phyloP scores from a whole-genome alignment of 2,797 vertebrate genomes.

The Sandelia bainsii region DNA sequence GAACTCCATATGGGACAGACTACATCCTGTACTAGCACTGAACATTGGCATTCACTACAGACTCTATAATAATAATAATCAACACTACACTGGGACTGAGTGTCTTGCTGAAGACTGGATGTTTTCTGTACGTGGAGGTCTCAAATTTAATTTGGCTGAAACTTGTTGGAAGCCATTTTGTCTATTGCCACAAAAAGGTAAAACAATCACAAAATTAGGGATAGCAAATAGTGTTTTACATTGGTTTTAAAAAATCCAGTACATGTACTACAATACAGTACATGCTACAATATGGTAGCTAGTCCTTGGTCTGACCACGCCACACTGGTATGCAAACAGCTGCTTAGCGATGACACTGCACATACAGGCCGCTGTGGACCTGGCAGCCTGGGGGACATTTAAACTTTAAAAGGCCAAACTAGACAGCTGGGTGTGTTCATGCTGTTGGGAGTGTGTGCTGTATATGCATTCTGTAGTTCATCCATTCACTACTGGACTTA shows the following conservation, averaged over 20 bases:
- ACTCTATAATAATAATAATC: no score
- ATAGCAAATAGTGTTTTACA: neutral
- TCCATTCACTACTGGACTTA: neutral
- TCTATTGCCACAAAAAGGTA: neutral
- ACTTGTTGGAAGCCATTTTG: neutral
- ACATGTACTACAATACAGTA: no score
- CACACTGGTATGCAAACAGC: constrained; percentile 73
- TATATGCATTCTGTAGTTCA: constrained; percentile 8
- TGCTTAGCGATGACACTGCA: constrained; percentile 74
- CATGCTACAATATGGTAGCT: constrained; percentile 10
- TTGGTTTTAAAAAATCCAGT: neutral
- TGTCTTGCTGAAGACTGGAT: no score
- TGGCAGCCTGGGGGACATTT: constrained; percentile 76
- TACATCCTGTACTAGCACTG: no score
- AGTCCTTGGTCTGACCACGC: constrained; percentile 23
- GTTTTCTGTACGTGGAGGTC: no score
- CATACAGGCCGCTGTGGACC: constrained; percentile 35
- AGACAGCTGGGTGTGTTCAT: constrained; percentile 77
- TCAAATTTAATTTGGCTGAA: no score
- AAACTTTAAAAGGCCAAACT: constrained; percentile 85
- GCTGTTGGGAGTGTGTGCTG: constrained; percentile 23
- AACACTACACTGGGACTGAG: no score
- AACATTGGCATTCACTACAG: no score
- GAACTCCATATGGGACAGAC: no score
- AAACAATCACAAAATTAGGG: neutral